Base-by-base conservation (phyloP, 1,140 invertebrate species). In the Gerris buenoi region DNA sequence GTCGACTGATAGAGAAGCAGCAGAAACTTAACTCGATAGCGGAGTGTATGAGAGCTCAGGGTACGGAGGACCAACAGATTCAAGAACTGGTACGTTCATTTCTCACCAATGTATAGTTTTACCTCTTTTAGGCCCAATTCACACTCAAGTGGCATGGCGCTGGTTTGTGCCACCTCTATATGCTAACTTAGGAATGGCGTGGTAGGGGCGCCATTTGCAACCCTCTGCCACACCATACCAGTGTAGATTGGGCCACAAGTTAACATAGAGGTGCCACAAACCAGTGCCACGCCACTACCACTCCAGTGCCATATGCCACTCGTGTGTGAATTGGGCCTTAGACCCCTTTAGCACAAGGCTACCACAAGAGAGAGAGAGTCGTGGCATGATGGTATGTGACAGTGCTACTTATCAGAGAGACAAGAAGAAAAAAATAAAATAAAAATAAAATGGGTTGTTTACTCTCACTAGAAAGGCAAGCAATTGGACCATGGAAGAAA, bases 1-100 rank as follows among this genome's bases (percentile, higher is more conserved):
- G 84, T 72, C 81, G 90, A 28, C 82, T 94, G 67, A 84, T 93
- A 64, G 91, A 93, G 71, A 94, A 94, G 77, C 86, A 90, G 69
- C 84, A 91, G 69, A 81, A 89, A 71, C 84, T 94, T 66, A 88
- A 92, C 71, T 86, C 86, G 27, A 86, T 95, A 60, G 83, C 87
- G 59, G 83, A 86, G 70, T 85, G 84, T 66, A 84, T 94, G 77
- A 84, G 85, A 71, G 83, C 87, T 71, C 83, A 86, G 71, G 87
- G 86, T 3, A 88, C 87, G 68, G 81, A 87, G 0, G 83, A 85
- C 69, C 83, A 86, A 68, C 87, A 91, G 75, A 83, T 91, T 66
- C 79, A 83, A 69, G 90, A 93, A 75, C 77, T 78, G 65, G 63
- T 71, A n/a, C 67, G 69, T 70, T 70, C 1, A 46, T 65, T 2